Evolutionary conservation across 1,140 invertebrate genomes (phyloP), one percentile per base, ranked within the genome.

Genomic region (Tribolium madens): DNA sequence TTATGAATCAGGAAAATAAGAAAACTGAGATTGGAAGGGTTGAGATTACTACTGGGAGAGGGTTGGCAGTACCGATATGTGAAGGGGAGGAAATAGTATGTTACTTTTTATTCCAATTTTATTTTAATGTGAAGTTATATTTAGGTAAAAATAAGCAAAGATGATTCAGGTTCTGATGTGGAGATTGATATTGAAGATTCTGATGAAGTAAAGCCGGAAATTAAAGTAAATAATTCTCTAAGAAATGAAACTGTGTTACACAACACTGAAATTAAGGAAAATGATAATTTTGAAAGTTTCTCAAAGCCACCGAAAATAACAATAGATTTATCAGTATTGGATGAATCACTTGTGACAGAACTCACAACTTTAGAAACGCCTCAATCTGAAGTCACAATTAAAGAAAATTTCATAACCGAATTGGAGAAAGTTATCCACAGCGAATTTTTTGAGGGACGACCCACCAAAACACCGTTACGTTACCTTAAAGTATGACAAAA

Each of bases 381-480:
- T 14, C 82, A 68, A 12, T 75, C 85, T 81, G 89, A 90, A 83
- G 75, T 83, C 14, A 26, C 78, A 7, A 69, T 90, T n/a, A 82
- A 87, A 14, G 31, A 80, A 48, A 78, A 85, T 53, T 75, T 77
- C 10, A 87, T 91, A 31, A 86, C 84, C 48, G 87, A 90, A 17
- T 85, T 91, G 74, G 91, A 92, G 83, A 89, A 87, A 82, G 81
- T 83, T 75, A 83, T 91, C 50, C 87, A 90, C 84, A 83, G 83
- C 33, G 90, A 92, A 75, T 91, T 90, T 82, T 91, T 92, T 86
- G 88, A 89, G 83, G 88, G 89, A 2, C 83, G 88, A 71, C 79
- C 85, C 13, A 85, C 86, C 0, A 91, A 91, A 85, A 91, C 89
- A 7, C 89, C 89, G 10, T 86, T 89, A 73, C 85, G 90, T 79